Evolutionary conservation across 2,797 vertebrate species (phyloP), one percentile per base, ranked within the genome.

Genomic region (Poeciliopsis gracilis): DNA sequence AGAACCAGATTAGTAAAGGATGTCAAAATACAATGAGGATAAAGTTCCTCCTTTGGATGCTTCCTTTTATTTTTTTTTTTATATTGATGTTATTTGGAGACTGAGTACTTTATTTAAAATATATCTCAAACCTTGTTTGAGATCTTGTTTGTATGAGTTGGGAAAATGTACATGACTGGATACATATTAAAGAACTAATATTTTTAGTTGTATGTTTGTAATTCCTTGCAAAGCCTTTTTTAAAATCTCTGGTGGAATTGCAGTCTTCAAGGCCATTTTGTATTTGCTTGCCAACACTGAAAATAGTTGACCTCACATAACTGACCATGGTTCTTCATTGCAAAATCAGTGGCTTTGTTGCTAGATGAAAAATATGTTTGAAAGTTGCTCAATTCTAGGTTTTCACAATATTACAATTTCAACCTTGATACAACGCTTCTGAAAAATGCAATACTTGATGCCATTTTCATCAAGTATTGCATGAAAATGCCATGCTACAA

Each of bases 321-420:
- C 67, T 45, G 12, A 7, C 67, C n/a, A n/a, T 70, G 41, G 41
- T 15, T 70, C 38, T 69, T 69, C 25, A 8, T 28, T 45, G 41
- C 25, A 46, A 70, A 70, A 70, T 46, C 41, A 46, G 41, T 46
- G 25, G 25, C n/a, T 70, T 45, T 46, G 41, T 70, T 70, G 15
- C 25, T 45, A 16, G 43, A 70, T 45, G 25, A 70, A 70, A 70
- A 70, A 45, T 69, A 43, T 67, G 9, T 70, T 70, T 70, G 12
- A 46, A 70, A 28, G 13, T 28, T 45, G 67, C 67, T 70, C 67
- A 45, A 28, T 20, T 46, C 43, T 28, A 70, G 43, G 41, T 70
- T 70, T 70, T 18, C 38, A 70, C 43, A 28, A 25, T 28, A 1
- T 23, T 45, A 7, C 28, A n/a, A 28, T 45, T 70, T 46, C 38